Evolutionary conservation across 1,140 invertebrate genomes (phyloP).

Genomic region (Callitettix versicolor): DNA sequence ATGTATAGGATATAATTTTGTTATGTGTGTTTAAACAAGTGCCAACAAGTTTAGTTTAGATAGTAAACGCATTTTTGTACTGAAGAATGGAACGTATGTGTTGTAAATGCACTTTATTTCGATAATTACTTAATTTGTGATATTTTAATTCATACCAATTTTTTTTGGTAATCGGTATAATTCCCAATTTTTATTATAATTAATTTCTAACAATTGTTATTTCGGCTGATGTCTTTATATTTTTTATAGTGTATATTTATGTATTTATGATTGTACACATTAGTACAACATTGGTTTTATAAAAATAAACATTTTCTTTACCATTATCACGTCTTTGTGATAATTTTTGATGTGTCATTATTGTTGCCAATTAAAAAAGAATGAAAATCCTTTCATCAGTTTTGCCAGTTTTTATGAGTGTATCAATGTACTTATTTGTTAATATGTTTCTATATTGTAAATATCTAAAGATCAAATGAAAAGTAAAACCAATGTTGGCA

Average conservation of each 20-base stretch:
- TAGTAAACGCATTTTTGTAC: too few species aligned
- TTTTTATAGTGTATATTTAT: slow-evolving; percentile 14
- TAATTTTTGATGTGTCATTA: too few species aligned
- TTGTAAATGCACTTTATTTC: neutral
- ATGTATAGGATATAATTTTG: slow-evolving; percentile 13
- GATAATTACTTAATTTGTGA: slow-evolving; percentile 12
- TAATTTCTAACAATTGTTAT: slow-evolving; percentile 5
- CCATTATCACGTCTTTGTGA: neutral
- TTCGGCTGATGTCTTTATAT: slow-evolving; percentile 12
- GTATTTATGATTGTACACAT: slow-evolving; percentile 6
- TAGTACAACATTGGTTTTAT: slow-evolving; percentile 10
- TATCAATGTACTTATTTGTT: slow-evolving; percentile 15
- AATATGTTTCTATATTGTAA: slow-evolving; percentile 15
- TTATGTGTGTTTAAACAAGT: slow-evolving; percentile 12
- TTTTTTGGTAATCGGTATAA: neutral
- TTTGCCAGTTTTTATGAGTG: neutral
- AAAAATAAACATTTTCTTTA: neutral
- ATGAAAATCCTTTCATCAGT: too few species aligned
- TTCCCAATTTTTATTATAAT: neutral
- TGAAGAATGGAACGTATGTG: too few species aligned
- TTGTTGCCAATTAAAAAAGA: too few species aligned
- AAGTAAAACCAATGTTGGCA: too few species aligned
- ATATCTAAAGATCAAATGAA: neutral
- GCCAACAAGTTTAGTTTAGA: slow-evolving; percentile 8
- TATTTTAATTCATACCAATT: neutral